These are phyloP conservation scores for Circaetus gallicus DNA, from an alignment of 2,113 vertebrate genomes.

Conservation along the genomic window DNA sequence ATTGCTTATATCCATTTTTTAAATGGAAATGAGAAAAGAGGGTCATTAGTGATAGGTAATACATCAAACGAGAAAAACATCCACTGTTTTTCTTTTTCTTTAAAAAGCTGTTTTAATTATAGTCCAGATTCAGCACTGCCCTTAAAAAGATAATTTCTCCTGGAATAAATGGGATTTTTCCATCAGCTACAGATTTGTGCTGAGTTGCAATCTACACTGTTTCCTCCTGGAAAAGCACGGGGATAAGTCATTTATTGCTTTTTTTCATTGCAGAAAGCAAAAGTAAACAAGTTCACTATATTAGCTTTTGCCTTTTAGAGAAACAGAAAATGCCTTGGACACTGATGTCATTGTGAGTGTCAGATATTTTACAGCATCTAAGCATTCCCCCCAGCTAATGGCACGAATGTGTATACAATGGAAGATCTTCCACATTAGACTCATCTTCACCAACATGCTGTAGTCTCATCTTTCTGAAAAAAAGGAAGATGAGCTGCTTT, in stretches of 20 bases:
- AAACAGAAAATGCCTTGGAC: neutral
- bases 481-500: neutral
- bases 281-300: neutral
- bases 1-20: neutral
- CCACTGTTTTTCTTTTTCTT: neutral
- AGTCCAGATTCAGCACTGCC: neutral
- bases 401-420: rapidly evolving
- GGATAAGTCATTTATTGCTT: neutral
- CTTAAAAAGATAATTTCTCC: neutral
- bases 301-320: neutral
- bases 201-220: neutral
- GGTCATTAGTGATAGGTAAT: neutral
- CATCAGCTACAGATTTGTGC: neutral
- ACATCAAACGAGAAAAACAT: neutral
- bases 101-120: neutral
- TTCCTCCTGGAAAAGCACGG: neutral
- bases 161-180: neutral
- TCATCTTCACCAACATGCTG: neutral
- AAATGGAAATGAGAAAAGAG: slow-evolving; percentile 16
- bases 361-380: neutral
- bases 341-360: neutral
- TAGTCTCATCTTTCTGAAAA: neutral
- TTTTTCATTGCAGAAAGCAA: neutral
- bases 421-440: neutral
- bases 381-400: neutral